phyloP scores from a whole-genome alignment of 2,797 vertebrate species.

The Sciurus vulgaris region DNA sequence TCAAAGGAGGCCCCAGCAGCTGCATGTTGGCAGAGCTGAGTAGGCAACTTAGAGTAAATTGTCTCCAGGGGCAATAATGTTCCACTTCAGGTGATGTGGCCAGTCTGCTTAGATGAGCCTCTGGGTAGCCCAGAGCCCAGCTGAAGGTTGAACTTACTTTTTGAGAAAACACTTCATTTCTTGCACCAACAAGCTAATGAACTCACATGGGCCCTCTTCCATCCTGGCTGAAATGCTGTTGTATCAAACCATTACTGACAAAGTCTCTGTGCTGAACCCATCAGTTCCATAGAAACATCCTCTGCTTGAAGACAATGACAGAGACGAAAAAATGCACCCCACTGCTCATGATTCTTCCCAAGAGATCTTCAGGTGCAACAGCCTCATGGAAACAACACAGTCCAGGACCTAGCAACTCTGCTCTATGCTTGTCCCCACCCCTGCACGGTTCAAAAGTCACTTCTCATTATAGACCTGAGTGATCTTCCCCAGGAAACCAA shows the following conservation, averaged over 20 bases:
- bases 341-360: not conserved
- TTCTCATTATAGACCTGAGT: not conserved
- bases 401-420: not conserved
- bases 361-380: not conserved
- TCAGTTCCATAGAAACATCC: too few relatives aligned
- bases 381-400: not conserved
- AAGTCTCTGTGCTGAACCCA: not conserved
- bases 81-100: not conserved
- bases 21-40: not conserved
- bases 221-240: not conserved
- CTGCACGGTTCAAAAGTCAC: not conserved
- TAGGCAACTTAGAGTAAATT: not conserved
- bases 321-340: not conserved
- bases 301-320: not conserved
- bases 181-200: not conserved
- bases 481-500: not conserved
- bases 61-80: not conserved
- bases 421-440: not conserved
- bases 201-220: not conserved
- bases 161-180: slow-evolving; percentile 3
- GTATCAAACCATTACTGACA: not conserved
- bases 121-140: not conserved
- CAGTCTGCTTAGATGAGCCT: not conserved
- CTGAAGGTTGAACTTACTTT: not conserved
- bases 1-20: not conserved